Conservation (phyloP, 2,888 invertebrate species). For the Agrochola macilenta region DNA sequence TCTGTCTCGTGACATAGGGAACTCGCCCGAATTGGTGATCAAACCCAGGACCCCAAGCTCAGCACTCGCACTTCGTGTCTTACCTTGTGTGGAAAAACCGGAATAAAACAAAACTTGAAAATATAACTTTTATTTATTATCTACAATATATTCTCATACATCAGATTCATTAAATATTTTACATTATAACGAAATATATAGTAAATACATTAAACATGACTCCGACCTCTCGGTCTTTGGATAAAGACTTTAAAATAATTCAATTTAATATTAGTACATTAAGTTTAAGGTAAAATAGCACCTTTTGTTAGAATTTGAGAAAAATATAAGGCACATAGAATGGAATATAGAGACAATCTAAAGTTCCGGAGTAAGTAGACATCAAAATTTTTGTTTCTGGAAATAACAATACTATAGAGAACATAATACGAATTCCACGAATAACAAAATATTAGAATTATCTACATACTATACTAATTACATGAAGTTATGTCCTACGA, state of each 20-base stretch:
- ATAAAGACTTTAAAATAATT: conserved; percentile 70
- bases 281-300: conserved; percentile 76
- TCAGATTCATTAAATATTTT: conserved; percentile 84
- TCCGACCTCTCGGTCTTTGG: conserved; percentile 86
- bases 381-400: conserved; percentile 72
- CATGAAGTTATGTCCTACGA: conserved; percentile 51
- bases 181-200: conserved; percentile 83
- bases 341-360: conserved; percentile 49
- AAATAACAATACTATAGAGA: conserved; percentile 86
- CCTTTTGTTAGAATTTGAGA: conserved; percentile 73
- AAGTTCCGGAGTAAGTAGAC: conserved; percentile 54
- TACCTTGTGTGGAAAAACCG: neutral
- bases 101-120: conserved; percentile 70
- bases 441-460: conserved; percentile 63
- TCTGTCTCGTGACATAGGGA: too few species aligned
- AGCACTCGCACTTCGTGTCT: too few species aligned
- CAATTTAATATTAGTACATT: conserved; percentile 65
- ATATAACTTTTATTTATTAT: conserved; percentile 87
- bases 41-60: too few species aligned
- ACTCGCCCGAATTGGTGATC: too few species aligned
- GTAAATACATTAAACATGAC: conserved; percentile 87
- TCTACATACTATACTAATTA: conserved; percentile 63
- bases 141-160: conserved; percentile 87
- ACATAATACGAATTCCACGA: conserved; percentile 87
- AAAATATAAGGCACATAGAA: conserved; percentile 72